Evolutionary conservation across 2,113 vertebrate species (phyloP).

Genomic region (Bombycilla garrulus): DNA sequence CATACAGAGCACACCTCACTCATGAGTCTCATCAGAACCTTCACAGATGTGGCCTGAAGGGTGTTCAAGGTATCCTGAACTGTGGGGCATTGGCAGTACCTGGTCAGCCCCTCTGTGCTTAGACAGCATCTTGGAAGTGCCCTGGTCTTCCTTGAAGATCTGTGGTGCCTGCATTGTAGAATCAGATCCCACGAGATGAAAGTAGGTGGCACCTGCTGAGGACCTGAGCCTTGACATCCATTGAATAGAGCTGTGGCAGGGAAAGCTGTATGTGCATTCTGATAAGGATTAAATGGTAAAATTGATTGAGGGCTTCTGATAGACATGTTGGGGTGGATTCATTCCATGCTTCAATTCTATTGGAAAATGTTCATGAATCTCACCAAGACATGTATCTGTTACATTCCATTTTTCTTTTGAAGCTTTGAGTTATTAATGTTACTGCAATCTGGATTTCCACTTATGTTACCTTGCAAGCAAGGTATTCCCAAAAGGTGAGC

Average conservation of each 20-base stretch:
- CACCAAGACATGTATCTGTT: not conserved
- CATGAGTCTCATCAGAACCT: not conserved
- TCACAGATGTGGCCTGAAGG: not conserved
- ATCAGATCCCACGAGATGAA: not conserved
- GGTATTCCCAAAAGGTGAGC: not conserved
- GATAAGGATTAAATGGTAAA: not conserved
- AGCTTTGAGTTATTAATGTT: not conserved
- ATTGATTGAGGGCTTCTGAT: not conserved
- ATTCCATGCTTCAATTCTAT: not conserved
- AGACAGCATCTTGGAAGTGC: not conserved
- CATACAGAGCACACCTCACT: not conserved
- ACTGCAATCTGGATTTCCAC: not conserved
- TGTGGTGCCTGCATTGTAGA: not conserved
- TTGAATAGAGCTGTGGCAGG: not conserved
- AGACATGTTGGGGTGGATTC: not conserved
- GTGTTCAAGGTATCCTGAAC: not conserved
- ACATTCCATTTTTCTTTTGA: not conserved
- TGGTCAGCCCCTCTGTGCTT: not conserved
- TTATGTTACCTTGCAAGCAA: not conserved
- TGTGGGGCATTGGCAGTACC: not conserved
- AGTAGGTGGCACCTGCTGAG: not conserved
- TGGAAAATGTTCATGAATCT: not conserved
- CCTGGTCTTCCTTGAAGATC: not conserved
- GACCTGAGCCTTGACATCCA: not conserved
- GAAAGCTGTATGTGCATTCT: not conserved